Base-by-base conservation (phyloP, 30 jellyfish, hydroid and myxozoan genomes). In the Cassiopea xamachana region DNA sequence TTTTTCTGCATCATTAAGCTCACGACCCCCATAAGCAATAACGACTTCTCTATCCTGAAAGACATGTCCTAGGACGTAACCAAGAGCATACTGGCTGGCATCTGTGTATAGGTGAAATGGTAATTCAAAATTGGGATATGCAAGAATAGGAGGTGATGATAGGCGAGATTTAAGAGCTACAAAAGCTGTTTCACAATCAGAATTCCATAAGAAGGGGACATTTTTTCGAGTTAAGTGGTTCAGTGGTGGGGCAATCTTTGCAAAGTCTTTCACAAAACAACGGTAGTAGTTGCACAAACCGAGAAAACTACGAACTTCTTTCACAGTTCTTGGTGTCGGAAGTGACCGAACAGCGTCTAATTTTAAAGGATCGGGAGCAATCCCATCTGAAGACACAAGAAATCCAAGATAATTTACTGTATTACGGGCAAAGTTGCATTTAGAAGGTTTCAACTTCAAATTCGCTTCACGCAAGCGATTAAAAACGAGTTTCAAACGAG, bases 161-260 rank as follows among this genome's bases (percentile, higher is more conserved):
- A 87, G 74, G 50, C 83, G 72, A 44, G 15, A 6, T 75, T 74
- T 72, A 3, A 77, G 51, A 14, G 14, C 18, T 0, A 1, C 13
- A 61, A 80, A 89, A 3, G 92, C 87, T 2, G 46, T 61, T 43
- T 78, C 92, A 49, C 95, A 88, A 2, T 27, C 69, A 8, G 79
- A 51, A 46, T 43, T 43, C 95, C 91, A 88, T 2, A 62, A 76
- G 61, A 79, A 89, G 18, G 16, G 50, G 1, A 69, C 90, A 18
- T 19, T 45, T 49, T 90, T 73, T 4, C 89, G 60, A 17, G 89
- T 74, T 45, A 89, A 83, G 19, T 48, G 82, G 59, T 83, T 81
- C 93, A 89, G 59, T 12, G 93, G 96, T n/a, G 96, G 69, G 7
- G 96, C 96, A 45, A 89, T 80, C 16, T 62, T 61, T 7, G 96